Percentiles rank a stretch among this genome's conserved stretches.
Evolutionary conservation across 2,113 vertebrate genomes (phyloP).

Genomic region (Rhombomys opimus): DNA sequence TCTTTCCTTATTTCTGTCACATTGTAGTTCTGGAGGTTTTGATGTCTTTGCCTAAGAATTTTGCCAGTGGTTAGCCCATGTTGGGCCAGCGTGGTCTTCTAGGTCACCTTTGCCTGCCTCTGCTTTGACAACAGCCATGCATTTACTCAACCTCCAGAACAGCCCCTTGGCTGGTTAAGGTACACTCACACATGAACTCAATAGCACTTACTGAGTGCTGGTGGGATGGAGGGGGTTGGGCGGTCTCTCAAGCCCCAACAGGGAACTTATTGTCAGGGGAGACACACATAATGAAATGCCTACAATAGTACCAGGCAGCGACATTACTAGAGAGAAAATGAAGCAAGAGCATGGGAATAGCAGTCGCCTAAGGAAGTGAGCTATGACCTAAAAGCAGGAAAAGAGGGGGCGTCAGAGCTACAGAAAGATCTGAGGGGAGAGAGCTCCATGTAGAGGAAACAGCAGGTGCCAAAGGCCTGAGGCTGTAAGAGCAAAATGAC

Average conservation of each 20-base stretch:
- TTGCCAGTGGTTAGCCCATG: background rate
- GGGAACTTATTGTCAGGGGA: background rate
- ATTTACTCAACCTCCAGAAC: background rate
- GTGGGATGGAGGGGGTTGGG: background rate
- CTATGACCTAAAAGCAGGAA: background rate
- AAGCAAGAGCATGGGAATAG: background rate
- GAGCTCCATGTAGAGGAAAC: background rate
- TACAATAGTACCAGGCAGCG: background rate
- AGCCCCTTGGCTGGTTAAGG: background rate
- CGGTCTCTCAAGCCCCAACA: background rate
- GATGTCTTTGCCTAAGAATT: background rate
- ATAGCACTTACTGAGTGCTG: background rate
- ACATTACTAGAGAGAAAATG: background rate
- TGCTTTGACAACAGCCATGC: background rate
- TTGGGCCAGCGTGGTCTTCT: background rate
- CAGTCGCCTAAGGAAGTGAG: background rate
- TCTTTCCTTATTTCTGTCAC: background rate
- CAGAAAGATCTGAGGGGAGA: background rate
- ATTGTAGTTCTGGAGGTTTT: background rate
- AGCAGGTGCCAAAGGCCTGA: background rate
- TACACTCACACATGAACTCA: background rate
- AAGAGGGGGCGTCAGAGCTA: background rate
- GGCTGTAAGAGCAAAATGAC: background rate
- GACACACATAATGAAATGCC: background rate
- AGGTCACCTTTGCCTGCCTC: background rate